Conservation (phyloP, 1,140 invertebrate species). For the Leptinotarsa lineolata region DNA sequence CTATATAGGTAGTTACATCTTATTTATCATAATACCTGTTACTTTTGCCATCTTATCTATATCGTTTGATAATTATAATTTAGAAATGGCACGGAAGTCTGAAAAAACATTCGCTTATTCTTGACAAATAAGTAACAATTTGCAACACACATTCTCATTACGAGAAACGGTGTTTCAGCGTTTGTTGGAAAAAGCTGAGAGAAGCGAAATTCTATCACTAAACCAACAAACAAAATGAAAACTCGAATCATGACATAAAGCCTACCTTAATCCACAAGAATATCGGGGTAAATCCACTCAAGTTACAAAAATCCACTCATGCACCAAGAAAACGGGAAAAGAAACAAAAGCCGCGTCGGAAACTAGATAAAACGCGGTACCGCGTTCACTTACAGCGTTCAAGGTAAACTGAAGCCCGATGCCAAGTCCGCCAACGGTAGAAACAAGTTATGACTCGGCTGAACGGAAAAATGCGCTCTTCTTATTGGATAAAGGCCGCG, state of each 20-base stretch:
- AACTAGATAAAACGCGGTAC: neutral
- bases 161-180: neutral
- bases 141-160: neutral
- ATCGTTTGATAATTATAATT: no score
- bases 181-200: neutral
- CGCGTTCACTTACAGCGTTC: conserved; percentile 10
- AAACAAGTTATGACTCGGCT: conserved; percentile 37
- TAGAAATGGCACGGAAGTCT: neutral
- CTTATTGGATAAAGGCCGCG: conserved; percentile 26
- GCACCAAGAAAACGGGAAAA: conserved; percentile 5
- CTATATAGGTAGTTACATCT: no score
- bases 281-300: conserved; percentile 1
- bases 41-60: no score
- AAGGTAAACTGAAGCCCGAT: conserved; percentile 38
- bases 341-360: conserved; percentile 8
- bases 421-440: conserved; percentile 28
- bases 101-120: neutral
- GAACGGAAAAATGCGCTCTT: conserved; percentile 37
- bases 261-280: neutral
- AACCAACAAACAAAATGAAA: neutral
- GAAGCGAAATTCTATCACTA: neutral
- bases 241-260: conserved; percentile 13
- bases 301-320: conserved; percentile 7
- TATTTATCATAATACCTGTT: no score
- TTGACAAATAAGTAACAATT: neutral